Base-by-base conservation (phyloP, 2,113 vertebrate genomes). In the Dunckerocampus dactyliophorus region DNA sequence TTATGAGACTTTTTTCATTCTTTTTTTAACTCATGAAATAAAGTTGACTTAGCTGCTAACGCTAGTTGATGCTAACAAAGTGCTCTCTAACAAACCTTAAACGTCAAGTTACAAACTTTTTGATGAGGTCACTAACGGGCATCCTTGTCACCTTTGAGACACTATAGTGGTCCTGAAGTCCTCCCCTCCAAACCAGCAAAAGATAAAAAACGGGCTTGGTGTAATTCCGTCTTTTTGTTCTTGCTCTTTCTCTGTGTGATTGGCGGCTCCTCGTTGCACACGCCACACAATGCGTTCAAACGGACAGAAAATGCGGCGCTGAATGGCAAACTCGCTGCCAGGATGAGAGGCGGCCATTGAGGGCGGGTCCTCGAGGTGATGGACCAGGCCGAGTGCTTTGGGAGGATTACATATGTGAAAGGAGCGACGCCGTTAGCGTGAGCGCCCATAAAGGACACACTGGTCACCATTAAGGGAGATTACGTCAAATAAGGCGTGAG, bases 401-500 rank as follows among this genome's bases (percentile, higher is more conserved):
- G 82, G 81, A 79, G 89, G 90, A 90, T 91, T 92, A 92, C 62
- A 31, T 0, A 43, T 14, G 67, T 85, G 85, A 88, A 91, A 85
- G 82, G 82, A 75, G 43, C 61, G 68, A 89, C 88, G 88, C 87
- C 88, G 89, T 87, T 83, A 82, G 85, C 84, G 86, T 89, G 69
- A 70, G 66, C 7, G 51, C 52, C 83, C 72, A 92, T 90, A 91
- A 91, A 89, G 58, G 82, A 72, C 80, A 86, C 86, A 85, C 75
- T 87, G 83, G 78, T 86, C 88, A 87, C 88, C 77, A 91, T 92
- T 91, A 91, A 89, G 88, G 80, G 84, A 91, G 91, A 91, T 90
- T 88, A 69, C 80, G 85, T 78, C 83, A 72, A 79, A 72, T 71
- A 71, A 81, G 70, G 76, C 62, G 67, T 61, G 82, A 74, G 65